A percentile compares a stretch with the other conserved stretches of the same genome.
Conservation (phyloP, 2,113 vertebrate species). For the Elanoides forficatus region DNA sequence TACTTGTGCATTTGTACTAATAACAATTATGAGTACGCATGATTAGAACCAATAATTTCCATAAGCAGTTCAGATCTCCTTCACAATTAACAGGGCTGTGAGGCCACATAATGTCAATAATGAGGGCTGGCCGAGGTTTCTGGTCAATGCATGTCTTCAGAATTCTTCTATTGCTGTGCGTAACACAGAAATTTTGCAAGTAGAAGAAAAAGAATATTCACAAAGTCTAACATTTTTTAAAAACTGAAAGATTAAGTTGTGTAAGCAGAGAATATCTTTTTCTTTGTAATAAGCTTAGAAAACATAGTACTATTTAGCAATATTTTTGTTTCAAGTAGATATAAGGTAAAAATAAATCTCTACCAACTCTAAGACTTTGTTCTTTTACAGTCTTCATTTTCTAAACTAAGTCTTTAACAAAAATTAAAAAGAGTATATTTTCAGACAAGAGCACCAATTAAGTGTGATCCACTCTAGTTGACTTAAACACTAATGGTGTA, state of each 20-base stretch:
- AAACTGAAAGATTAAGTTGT: background rate
- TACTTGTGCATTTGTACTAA: background rate
- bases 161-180: background rate
- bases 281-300: background rate
- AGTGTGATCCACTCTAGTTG: background rate
- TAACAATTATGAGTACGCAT: background rate
- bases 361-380: background rate
- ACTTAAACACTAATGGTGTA: background rate
- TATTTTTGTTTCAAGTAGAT: background rate
- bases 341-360: background rate
- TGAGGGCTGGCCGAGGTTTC: background rate
- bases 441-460: background rate
- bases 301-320: background rate
- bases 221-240: background rate
- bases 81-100: background rate
- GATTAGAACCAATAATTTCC: background rate
- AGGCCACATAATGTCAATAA: fast-evolving
- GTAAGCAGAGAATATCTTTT: background rate
- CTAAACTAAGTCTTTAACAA: background rate
- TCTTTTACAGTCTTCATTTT: background rate
- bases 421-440: background rate
- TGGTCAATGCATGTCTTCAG: background rate
- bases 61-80: background rate
- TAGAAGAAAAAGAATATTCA: background rate
- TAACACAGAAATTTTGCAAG: background rate